phyloP scores from a whole-genome alignment of 1,140 invertebrate genomes.

The Aphelinus certus region DNA sequence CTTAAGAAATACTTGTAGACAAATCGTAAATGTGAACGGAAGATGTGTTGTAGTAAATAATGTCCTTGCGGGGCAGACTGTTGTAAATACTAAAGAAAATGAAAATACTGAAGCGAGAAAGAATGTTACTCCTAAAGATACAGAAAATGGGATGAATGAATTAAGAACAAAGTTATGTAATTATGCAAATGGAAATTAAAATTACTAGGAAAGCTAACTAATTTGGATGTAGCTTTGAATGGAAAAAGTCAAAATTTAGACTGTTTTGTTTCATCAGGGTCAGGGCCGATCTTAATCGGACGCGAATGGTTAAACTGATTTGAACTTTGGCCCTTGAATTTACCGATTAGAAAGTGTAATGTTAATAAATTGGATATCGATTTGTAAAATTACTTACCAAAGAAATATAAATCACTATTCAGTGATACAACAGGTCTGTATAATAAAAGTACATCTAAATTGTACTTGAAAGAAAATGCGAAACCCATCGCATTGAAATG shows the following conservation, averaged over 20 bases:
- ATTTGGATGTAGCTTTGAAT: conserved; percentile 20
- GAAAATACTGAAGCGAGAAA: no score
- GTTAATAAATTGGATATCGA: neutral
- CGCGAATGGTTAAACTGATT: conserved; percentile 33
- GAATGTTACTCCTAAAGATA: no score
- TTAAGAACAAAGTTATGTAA: no score
- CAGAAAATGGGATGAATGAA: no score
- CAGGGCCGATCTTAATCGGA: neutral
- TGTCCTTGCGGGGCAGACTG: no score
- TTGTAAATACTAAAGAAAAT: no score
- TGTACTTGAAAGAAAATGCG: neutral
- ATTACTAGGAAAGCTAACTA: conserved; percentile 23
- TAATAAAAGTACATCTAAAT: neutral
- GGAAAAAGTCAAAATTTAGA: conserved; percentile 2
- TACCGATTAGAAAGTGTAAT: neutral
- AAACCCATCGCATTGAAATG: conserved; percentile 5
- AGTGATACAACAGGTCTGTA: neutral
- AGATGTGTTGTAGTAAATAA: no score
- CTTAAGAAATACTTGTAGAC: no score
- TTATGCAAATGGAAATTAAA: no score
- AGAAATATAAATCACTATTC: neutral
- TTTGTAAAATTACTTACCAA: neutral
- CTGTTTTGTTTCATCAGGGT: conserved; percentile 36
- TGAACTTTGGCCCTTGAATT: conserved; percentile 26
- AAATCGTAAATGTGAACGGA: no score